Evolutionary conservation across 2,888 invertebrate genomes (phyloP).

Genomic region (Dasypolia templi): DNA sequence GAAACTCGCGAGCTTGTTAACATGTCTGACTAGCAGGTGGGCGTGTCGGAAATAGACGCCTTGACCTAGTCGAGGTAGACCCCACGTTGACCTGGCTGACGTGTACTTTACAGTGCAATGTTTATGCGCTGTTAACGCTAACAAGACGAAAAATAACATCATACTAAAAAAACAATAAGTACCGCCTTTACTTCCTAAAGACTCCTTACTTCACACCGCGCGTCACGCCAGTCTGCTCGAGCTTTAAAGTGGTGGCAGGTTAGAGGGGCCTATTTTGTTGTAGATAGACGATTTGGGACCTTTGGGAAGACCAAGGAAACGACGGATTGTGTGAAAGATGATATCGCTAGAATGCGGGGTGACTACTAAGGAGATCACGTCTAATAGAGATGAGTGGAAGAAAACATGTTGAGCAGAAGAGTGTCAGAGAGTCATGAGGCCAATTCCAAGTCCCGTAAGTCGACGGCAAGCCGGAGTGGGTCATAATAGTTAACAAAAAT

Average conservation of each 20-base stretch:
- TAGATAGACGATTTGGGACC: not conserved
- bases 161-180: not conserved
- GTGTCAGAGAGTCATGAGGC: not conserved
- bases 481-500: no score
- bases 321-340: not conserved
- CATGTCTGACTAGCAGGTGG: constrained; percentile 22
- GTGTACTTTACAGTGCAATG: constrained; percentile 33
- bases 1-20: constrained; percentile 6
- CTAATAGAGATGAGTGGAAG: not conserved
- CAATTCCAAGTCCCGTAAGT: no score
- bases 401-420: not conserved
- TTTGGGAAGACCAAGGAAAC: not conserved
- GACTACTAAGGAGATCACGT: not conserved
- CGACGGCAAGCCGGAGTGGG: no score
- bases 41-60: constrained; percentile 50
- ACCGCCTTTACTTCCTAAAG: not conserved
- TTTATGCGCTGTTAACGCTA: constrained; percentile 2
- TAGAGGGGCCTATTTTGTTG: not conserved
- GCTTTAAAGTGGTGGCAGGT: not conserved
- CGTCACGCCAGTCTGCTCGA: no score
- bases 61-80: constrained; percentile 56
- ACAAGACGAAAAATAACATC: not conserved
- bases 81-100: constrained; percentile 40
- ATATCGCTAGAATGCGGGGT: not conserved
- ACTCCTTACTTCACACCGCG: no score